Percentiles rank a stretch among this genome's conserved stretches.
Conservation (phyloP, 2,797 vertebrate species). For the Cryptoprocta ferox region DNA sequence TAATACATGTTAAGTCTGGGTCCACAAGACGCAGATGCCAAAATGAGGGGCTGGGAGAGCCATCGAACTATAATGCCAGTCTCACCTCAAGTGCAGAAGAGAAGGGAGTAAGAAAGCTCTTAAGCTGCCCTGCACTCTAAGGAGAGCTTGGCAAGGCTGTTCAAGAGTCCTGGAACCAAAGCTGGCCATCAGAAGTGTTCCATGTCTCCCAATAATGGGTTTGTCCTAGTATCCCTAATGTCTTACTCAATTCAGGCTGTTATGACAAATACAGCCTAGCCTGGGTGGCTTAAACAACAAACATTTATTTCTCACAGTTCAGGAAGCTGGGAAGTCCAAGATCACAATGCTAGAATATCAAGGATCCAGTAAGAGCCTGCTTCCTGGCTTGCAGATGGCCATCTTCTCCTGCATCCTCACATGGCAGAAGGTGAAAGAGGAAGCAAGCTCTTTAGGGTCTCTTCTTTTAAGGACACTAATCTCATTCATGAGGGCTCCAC, state of each 20-base stretch:
- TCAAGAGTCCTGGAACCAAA: background rate
- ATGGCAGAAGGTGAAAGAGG: background rate
- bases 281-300: background rate
- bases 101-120: background rate
- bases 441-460: background rate
- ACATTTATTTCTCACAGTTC: background rate
- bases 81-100: background rate
- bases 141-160: background rate
- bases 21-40: background rate
- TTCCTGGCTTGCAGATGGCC: background rate
- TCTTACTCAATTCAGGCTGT: background rate
- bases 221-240: background rate
- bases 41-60: background rate
- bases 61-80: background rate
- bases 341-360: background rate
- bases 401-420: no score
- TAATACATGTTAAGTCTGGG: background rate
- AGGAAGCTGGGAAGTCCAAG: background rate
- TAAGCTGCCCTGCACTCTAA: background rate
- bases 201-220: no score
- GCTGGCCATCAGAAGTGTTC: background rate
- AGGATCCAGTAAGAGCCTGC: background rate
- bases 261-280: background rate
- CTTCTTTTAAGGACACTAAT: background rate
- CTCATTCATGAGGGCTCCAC: background rate